Percentiles rank a stretch among this genome's conserved stretches.
These are phyloP conservation scores for Bungarus multicinctus DNA, from an alignment of 2,113 vertebrate species.

Conservation along the genomic window DNA sequence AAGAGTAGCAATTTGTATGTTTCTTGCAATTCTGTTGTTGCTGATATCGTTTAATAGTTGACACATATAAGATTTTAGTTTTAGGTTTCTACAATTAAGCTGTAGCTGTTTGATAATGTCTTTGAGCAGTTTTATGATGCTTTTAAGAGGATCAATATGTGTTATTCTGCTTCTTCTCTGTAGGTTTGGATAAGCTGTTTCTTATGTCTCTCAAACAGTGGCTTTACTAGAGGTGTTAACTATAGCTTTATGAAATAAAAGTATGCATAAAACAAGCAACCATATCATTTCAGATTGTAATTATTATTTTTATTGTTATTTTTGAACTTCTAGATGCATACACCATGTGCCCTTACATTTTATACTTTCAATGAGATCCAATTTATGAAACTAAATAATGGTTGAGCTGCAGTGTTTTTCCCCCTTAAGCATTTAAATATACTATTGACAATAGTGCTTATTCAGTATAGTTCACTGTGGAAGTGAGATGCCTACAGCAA, in stretches of 20 bases:
- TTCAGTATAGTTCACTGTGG: not conserved
- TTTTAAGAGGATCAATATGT: slow-evolving; percentile 1
- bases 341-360: not conserved
- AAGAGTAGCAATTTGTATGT: not conserved
- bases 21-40: not conserved
- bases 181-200: not conserved
- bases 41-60: not conserved
- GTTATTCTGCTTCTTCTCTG: not conserved
- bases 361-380: not conserved
- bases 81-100: not conserved
- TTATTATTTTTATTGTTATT: not conserved
- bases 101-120: not conserved
- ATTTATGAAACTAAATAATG: not conserved
- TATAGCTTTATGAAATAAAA: not conserved
- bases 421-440: not conserved
- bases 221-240: not conserved
- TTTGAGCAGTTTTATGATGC: not conserved
- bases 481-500: not conserved
- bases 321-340: not conserved
- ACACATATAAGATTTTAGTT: not conserved
- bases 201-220: not conserved
- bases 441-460: not conserved
- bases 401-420: not conserved
- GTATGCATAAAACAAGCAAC: not conserved
- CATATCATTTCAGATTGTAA: not conserved